These are phyloP conservation scores for Centropus bengalensis DNA, from an alignment of 2,113 vertebrate species.

Conservation along the genomic window DNA sequence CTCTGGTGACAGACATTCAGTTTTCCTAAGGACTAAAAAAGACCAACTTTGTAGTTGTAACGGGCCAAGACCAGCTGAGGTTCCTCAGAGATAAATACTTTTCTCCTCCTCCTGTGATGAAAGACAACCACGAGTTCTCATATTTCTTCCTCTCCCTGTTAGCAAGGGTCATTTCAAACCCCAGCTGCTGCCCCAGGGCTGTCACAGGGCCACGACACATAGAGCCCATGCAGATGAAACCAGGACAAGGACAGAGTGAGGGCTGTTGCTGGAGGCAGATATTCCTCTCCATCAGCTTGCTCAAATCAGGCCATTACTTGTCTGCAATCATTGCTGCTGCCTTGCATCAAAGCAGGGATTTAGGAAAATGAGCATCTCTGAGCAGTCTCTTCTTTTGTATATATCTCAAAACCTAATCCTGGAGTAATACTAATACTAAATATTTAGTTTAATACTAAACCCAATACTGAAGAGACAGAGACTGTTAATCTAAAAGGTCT, in stretches of 20 bases:
- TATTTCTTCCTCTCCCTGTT: not conserved
- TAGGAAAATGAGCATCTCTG: not conserved
- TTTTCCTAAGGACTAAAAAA: not conserved
- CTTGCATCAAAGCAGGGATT: not conserved
- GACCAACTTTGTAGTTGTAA: not conserved
- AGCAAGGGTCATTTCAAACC: not conserved
- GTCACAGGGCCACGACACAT: not conserved
- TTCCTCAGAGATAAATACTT: not conserved
- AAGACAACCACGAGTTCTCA: not conserved
- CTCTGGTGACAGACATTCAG: not conserved
- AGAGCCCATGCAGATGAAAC: not conserved
- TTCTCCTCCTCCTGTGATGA: not conserved
- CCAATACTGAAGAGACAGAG: not conserved
- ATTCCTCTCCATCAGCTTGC: not conserved
- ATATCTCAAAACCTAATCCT: not conserved
- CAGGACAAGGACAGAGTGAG: accelerated
- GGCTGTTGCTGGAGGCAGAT: not conserved
- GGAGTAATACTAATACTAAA: not conserved
- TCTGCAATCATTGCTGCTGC: not conserved
- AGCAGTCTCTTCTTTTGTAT: not conserved
- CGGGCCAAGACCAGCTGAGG: not conserved
- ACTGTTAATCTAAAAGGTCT: not conserved
- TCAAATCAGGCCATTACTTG: not conserved
- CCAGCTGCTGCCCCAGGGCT: not conserved
- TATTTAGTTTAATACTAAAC: too few species aligned